Conservation (phyloP, 1,140 invertebrate species). For the Matsumurasca onukii region DNA sequence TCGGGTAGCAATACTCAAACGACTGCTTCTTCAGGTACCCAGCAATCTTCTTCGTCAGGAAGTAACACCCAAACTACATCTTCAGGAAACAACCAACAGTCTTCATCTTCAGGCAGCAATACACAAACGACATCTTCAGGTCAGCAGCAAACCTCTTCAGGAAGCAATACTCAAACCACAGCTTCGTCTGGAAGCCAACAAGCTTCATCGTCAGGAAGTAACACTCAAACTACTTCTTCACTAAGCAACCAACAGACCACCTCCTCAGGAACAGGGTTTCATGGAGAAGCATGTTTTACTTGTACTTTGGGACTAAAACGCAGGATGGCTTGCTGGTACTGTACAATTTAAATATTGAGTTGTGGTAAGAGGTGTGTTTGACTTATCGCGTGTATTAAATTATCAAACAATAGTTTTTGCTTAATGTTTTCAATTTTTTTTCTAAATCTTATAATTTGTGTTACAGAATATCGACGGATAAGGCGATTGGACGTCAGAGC, state of each 20-base stretch:
- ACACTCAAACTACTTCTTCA: constrained; percentile 33
- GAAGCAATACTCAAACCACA: constrained; percentile 28
- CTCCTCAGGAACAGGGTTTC: no score
- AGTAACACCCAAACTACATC: constrained; percentile 37
- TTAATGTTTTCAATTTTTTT: no score
- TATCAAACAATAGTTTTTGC: no score
- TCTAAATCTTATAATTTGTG: no score
- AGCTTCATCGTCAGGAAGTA: constrained; percentile 36
- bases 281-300: no score
- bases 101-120: constrained; percentile 27
- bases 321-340: no score
- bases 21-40: constrained; percentile 25
- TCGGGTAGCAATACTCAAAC: constrained; percentile 32
- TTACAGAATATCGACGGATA: constrained; percentile 18
- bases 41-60: constrained; percentile 32
- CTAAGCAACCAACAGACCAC: constrained; percentile 16
- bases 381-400: no score
- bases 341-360: no score
- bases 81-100: constrained; percentile 32
- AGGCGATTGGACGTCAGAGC: constrained; percentile 9
- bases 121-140: constrained; percentile 29
- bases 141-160: constrained; percentile 31
- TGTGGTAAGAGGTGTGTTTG: no score
- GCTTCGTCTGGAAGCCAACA: constrained; percentile 35
- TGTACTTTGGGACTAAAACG: no score